Base-by-base conservation (phyloP, 2,113 vertebrate genomes). In the Gadus macrocephalus region DNA sequence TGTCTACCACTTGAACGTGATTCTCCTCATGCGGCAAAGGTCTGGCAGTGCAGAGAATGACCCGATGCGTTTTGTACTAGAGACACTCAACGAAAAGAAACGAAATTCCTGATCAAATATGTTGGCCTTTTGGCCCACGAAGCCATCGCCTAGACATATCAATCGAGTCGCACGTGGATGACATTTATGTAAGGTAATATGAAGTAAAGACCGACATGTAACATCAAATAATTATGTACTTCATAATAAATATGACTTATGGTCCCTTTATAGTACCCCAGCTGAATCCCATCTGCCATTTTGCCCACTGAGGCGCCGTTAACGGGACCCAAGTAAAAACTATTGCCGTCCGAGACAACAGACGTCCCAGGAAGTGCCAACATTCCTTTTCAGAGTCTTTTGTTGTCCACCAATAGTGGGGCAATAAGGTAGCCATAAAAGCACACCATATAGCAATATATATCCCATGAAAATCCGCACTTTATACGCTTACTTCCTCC, bases 391-490 rank as follows among this genome's bases (percentile, higher is more conserved):
- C 65, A 64, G 75, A 68, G 35, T 83, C 79, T 78, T 86, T 86
- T 85, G 84, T 82, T 82, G 79, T 79, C 76, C 70, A 70, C 65
- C 72, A 78, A 74, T 71, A 76, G 61, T 27, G 25, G 20, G 78
- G 75, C 73, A 81, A 83, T 77, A 66, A 81, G 68, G 80, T 87
- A 0, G 68, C 79, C 61, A 4, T 88, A 85, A 86, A 86, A 76
- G 72, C 73, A 76, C 77, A 78, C 69, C 71, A 55, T 74, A 60
- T 60, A 77, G 35, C 63, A 62, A 75, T 70, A 83, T 49, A 76
- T 68, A 72, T 55, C 74, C 31, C 68, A 5, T 49, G 55, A 71
- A 66, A 68, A 71, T 66, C 70, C 63, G 62, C 83, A 49, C 71
- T 74, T 74, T 74, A 49, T 9, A 49, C 11, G 42, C 42, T 68